These are phyloP conservation scores for Sebastes itinus DNA, from an alignment of 2,797 vertebrate genomes.

Conservation along the genomic window DNA sequence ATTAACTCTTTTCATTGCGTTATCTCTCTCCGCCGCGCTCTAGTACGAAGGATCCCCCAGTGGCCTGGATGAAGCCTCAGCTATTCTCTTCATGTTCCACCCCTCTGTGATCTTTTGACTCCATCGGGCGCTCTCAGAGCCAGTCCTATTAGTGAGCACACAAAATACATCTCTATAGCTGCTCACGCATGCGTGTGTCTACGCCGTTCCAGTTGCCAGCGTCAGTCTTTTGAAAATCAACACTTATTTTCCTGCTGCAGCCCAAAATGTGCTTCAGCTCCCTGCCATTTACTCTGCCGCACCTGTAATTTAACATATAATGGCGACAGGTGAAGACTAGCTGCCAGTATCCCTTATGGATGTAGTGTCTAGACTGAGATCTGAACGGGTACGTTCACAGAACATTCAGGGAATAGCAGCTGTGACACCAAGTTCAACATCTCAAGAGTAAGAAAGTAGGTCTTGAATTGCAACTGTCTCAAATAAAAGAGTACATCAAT, in stretches of 20 bases:
- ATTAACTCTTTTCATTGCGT: constrained; percentile 16
- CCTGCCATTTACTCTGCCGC: background rate
- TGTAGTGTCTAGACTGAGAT: background rate
- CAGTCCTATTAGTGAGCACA: constrained; percentile 6
- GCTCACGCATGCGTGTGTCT: background rate
- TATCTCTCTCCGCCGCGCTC: background rate
- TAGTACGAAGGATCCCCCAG: background rate
- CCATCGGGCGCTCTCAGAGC: background rate
- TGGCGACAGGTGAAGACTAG: background rate
- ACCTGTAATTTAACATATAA: background rate
- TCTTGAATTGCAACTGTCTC: background rate
- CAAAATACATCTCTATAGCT: background rate
- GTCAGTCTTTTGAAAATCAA: background rate
- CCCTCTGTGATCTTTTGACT: constrained; percentile 16
- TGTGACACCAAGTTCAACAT: background rate
- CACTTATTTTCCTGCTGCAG: background rate
- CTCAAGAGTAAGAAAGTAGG: background rate
- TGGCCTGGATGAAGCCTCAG: background rate
- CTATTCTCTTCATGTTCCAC: constrained; percentile 19
- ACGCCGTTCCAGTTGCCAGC: background rate
- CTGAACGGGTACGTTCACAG: background rate
- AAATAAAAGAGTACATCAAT: background rate
- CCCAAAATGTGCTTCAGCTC: background rate
- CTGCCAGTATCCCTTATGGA: background rate
- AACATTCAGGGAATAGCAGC: background rate